Evolutionary conservation across 2,888 invertebrate species (phyloP).

Genomic region (Globia sparganii): DNA sequence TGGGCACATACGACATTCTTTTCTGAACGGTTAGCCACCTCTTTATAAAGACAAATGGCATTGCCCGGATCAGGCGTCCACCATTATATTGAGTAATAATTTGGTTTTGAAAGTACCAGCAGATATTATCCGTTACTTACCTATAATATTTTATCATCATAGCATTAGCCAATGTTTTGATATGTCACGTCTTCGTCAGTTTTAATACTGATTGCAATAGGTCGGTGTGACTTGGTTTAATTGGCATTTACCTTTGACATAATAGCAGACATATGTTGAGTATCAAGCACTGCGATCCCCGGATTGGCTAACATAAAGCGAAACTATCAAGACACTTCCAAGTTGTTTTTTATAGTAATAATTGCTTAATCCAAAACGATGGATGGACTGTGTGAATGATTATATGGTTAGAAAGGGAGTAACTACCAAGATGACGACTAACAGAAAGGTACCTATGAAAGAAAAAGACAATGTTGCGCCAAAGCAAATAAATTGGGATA

Average conservation of each 20-base stretch:
- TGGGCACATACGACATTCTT: not conserved
- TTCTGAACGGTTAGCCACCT: not conserved
- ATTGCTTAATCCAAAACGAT: not conserved
- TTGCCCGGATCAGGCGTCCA: not conserved
- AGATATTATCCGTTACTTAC: not conserved
- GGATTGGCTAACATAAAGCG: not conserved
- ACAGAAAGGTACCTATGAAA: not conserved
- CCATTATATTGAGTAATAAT: conserved; percentile 8
- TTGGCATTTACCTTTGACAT: conserved; percentile 78
- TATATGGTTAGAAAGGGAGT: not conserved
- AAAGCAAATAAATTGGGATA: not conserved
- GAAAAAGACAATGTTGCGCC: not conserved
- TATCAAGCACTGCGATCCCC: not conserved
- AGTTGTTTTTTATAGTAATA: not conserved
- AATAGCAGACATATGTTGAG: conserved; percentile 62
- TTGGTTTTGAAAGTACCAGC: conserved; percentile 16
- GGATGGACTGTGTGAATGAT: not conserved
- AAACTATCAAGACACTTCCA: not conserved
- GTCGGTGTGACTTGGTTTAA: conserved; percentile 72
- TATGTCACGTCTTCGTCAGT: conserved; percentile 77
- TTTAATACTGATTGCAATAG: conserved; percentile 75
- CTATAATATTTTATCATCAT: conserved; percentile 45
- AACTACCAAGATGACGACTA: not conserved
- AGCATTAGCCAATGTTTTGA: conserved; percentile 78
- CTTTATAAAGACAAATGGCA: not conserved